Conservation (phyloP, 2,797 vertebrate genomes). For the Pterois miles region DNA sequence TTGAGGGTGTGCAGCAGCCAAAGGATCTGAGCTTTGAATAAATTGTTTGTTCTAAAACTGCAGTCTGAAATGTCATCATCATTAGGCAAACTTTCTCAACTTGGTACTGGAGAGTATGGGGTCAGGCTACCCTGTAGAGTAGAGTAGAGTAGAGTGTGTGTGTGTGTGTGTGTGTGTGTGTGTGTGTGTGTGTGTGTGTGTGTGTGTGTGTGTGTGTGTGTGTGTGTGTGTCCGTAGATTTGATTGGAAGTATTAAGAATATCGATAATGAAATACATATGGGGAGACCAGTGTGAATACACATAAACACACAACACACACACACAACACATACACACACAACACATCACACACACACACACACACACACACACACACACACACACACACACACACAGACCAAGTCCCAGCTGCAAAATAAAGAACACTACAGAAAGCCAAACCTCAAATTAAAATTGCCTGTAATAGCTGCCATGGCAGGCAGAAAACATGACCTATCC, state of each 20-base stretch:
- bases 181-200: background rate
- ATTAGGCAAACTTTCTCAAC: too few species aligned
- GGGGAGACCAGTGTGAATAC: background rate
- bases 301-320: background rate
- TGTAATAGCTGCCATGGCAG: background rate
- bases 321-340: slow-evolving; percentile 1
- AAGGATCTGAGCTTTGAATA: background rate
- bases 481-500: background rate
- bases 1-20: background rate
- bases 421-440: background rate
- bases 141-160: too few species aligned
- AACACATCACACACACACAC: background rate
- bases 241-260: background rate
- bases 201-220: background rate
- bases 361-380: background rate
- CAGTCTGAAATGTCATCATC: background rate
- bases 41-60: slow-evolving; percentile 22
- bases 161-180: background rate
- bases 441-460: background rate
- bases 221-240: background rate
- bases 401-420: background rate
- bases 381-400: background rate
- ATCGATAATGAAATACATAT: slow-evolving; percentile 33
- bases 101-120: background rate
- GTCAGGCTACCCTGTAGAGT: background rate